These are phyloP conservation scores for Catharus minimus DNA, from an alignment of 2,113 vertebrate genomes.

Conservation along the genomic window DNA sequence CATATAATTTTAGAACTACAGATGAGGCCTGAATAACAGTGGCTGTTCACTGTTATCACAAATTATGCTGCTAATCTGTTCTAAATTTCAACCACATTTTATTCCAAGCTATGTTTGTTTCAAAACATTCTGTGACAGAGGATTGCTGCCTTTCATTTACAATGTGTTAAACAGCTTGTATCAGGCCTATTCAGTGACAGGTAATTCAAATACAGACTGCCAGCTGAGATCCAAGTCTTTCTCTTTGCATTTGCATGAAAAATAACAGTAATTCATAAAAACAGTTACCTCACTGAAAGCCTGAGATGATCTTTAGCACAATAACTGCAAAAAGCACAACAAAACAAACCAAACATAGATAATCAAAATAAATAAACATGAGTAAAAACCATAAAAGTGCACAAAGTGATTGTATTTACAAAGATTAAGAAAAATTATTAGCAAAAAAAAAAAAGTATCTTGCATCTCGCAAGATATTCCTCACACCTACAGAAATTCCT, in stretches of 20 bases:
- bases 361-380: neutral
- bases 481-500: neutral
- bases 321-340: neutral
- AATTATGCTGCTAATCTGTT: neutral
- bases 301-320: neutral
- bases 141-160: neutral
- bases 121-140: neutral
- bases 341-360: neutral
- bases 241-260: neutral
- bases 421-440: neutral
- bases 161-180: neutral
- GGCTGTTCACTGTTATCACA: neutral
- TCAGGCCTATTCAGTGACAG: neutral
- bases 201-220: neutral
- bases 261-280: neutral
- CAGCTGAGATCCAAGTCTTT: neutral
- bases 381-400: neutral
- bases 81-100: neutral
- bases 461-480: neutral
- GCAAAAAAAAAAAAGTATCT: neutral
- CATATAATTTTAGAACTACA: neutral
- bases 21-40: neutral
- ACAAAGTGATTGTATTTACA: neutral
- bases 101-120: neutral
- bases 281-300: neutral